phyloP scores from a whole-genome alignment of 2,113 vertebrate genomes.

The Xenopus borealis region DNA sequence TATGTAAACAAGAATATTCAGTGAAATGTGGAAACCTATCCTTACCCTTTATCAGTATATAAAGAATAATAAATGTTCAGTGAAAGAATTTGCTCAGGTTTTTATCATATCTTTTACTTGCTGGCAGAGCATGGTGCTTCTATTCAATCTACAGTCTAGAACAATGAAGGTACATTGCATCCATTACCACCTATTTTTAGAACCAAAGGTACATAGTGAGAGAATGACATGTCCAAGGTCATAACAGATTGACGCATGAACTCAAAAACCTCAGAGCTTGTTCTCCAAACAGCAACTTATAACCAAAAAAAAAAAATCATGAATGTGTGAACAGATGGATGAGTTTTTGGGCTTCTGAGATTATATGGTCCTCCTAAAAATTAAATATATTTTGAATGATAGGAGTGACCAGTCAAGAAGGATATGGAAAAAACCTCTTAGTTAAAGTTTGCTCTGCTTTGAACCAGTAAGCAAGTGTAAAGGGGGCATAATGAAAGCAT shows the following conservation, averaged over 20 bases:
- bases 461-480: too few relatives aligned
- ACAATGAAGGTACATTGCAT: slow-evolving; percentile 36
- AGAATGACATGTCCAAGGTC: slow-evolving; percentile 36
- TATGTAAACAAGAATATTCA: slow-evolving; percentile 20
- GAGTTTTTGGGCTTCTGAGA: too few relatives aligned
- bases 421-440: too few relatives aligned
- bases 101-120: slow-evolving; percentile 2
- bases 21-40: slow-evolving; percentile 7
- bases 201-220: slow-evolving; percentile 15
- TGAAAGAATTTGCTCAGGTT: not conserved
- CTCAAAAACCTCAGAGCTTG: too few relatives aligned
- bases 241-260: slow-evolving; percentile 10
- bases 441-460: too few relatives aligned
- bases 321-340: too few relatives aligned
- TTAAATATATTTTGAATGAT: too few relatives aligned
- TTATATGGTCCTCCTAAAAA: too few relatives aligned
- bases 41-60: slow-evolving; percentile 10
- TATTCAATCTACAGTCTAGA: not conserved
- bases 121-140: slow-evolving; percentile 11
- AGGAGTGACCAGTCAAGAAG: too few relatives aligned
- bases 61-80: not conserved
- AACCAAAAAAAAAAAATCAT: too few relatives aligned
- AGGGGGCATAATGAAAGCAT: too few relatives aligned
- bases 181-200: slow-evolving; percentile 40
- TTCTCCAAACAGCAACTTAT: too few relatives aligned